Evolutionary conservation across 1,140 invertebrate genomes (phyloP).

Genomic region (Coenobita brevimanus): DNA sequence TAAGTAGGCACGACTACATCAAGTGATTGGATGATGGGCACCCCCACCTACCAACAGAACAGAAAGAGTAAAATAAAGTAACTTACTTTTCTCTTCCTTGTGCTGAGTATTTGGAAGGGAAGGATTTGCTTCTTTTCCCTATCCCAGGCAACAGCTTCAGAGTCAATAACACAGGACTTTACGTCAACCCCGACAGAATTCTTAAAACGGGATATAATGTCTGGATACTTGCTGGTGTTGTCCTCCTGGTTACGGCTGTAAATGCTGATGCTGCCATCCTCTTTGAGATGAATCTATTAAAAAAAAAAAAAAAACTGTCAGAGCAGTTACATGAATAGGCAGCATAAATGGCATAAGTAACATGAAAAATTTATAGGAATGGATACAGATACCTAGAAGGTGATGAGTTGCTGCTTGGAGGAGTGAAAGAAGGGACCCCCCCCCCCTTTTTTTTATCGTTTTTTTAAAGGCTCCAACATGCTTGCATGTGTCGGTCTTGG

Average conservation of each 20-base stretch:
- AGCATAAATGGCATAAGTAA: background rate
- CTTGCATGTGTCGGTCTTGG: too few relatives aligned
- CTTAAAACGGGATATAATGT: slow-evolving; percentile 87
- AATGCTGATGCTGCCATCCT: slow-evolving; percentile 84
- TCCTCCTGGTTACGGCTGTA: slow-evolving; percentile 99
- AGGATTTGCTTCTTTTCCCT: slow-evolving; percentile 90
- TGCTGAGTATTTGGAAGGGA: slow-evolving; percentile 97
- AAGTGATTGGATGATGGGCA: too few relatives aligned
- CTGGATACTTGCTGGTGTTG: slow-evolving; percentile 98
- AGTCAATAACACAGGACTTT: slow-evolving; percentile 92
- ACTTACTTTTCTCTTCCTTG: slow-evolving; percentile 92
- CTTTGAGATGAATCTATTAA: slow-evolving; percentile 82
- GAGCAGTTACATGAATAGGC: background rate
- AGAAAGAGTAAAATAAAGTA: too few relatives aligned
- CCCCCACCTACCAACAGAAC: too few relatives aligned
- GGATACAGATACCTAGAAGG: too few relatives aligned
- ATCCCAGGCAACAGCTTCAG: slow-evolving; percentile 98
- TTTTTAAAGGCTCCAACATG: too few relatives aligned
- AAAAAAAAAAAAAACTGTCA: background rate
- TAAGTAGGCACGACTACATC: too few relatives aligned
- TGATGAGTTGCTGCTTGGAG: too few relatives aligned
- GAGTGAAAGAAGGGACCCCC: too few relatives aligned
- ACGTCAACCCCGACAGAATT: slow-evolving; percentile 72
- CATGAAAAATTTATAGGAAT: background rate
- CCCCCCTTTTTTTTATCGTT: too few relatives aligned